These are phyloP conservation scores for Megalopta genalis DNA, from an alignment of 1,140 invertebrate genomes.

Conservation along the genomic window DNA sequence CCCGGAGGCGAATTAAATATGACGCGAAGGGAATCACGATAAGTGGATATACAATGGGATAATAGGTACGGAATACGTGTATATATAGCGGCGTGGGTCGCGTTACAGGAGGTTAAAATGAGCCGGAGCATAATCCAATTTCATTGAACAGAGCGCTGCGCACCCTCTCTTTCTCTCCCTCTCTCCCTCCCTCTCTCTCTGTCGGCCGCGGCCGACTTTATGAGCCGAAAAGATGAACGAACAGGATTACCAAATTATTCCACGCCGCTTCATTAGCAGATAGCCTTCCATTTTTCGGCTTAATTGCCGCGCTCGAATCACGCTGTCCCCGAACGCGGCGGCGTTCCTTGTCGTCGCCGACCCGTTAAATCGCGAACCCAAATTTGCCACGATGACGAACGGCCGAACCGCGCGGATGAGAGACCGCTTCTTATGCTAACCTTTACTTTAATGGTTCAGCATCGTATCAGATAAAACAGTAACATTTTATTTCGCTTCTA, in stretches of 20 bases:
- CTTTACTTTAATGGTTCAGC: too few relatives aligned
- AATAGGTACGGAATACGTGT: neutral
- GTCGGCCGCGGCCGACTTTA: neutral
- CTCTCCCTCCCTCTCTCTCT: too few relatives aligned
- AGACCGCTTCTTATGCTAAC: too few relatives aligned
- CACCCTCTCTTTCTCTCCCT: too few relatives aligned
- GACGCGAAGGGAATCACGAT: slow-evolving; percentile 34
- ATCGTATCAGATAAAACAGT: too few relatives aligned
- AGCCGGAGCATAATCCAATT: slow-evolving; percentile 34
- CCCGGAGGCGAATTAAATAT: neutral
- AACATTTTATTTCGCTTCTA: too few relatives aligned
- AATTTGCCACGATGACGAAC: neutral
- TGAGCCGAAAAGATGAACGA: slow-evolving; percentile 35
- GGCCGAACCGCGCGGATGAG: neutral
- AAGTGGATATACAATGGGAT: slow-evolving; percentile 18
- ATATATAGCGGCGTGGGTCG: neutral
- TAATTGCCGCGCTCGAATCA: slow-evolving; percentile 6
- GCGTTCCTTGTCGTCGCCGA: neutral
- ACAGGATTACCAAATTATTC: slow-evolving; percentile 38
- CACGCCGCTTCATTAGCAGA: slow-evolving; percentile 1
- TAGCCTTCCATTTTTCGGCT: neutral
- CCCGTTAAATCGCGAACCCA: neutral
- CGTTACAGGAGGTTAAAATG: slow-evolving; percentile 42
- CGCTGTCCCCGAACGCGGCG: too few relatives aligned
- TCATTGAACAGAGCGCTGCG: slow-evolving; percentile 9